Evolutionary conservation across 2,888 invertebrate species (phyloP).

Genomic region (Nipponacmea schrenckii): DNA sequence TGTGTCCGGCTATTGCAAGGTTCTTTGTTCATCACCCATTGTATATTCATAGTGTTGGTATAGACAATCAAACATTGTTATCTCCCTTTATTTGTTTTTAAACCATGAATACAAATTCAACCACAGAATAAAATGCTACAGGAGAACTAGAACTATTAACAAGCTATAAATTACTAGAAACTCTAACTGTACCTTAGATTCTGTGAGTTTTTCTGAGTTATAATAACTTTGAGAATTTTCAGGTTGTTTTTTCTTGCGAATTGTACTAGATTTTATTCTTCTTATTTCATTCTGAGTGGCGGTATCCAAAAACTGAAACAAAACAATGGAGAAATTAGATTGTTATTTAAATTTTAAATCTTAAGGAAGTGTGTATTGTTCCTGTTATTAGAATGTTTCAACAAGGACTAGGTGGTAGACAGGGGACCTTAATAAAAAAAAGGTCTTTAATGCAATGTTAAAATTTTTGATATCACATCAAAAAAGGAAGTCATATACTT

Average conservation of each 20-base stretch:
- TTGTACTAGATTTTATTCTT: conserved; percentile 56
- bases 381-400: background rate
- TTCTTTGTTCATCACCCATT: too few species aligned
- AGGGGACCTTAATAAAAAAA: too few species aligned
- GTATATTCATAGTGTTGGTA: too few species aligned
- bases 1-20: too few species aligned
- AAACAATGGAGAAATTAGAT: background rate
- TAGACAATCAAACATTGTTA: too few species aligned
- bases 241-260: conserved; percentile 50
- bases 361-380: background rate
- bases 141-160: too few species aligned
- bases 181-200: conserved; percentile 45
- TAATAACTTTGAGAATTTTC: conserved; percentile 41
- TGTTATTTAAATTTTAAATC: too few species aligned
- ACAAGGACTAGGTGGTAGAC: background rate
- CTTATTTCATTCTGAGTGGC: conserved; percentile 61
- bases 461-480: background rate
- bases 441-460: too few species aligned
- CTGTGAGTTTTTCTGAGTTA: conserved; percentile 51
- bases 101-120: too few species aligned
- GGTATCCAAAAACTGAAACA: conserved; percentile 48
- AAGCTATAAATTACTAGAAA: too few species aligned
- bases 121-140: too few species aligned
- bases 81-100: too few species aligned
- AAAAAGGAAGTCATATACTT: background rate